Base-by-base conservation (phyloP, 2,113 vertebrate genomes). In the Chloroceryle aenea region DNA sequence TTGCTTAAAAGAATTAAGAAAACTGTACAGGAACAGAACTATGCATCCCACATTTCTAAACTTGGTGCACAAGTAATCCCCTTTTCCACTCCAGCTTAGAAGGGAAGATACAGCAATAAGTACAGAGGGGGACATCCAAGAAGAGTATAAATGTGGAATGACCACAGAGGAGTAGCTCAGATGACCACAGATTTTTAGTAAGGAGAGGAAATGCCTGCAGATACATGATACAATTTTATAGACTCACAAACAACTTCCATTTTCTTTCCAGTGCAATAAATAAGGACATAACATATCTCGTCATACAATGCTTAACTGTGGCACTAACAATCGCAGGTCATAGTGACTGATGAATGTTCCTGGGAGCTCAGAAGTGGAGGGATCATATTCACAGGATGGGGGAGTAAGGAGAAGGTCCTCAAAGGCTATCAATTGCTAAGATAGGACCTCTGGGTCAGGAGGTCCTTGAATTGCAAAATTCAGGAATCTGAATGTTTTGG, bases 181-280 rank as follows among this genome's bases (percentile, higher is more conserved):
- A 10, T 59, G 21, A 73, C 55, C 47, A 25, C 32, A 66, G n/a
- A 32, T 53, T 66, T 61, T 58, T n/a, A 25, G 36, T 47, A 52
- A 50, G n/a, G 56, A 30, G 23, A 79, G 52, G 29, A 58, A 25
- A 55, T 71, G 7, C 21, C 21, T 78, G 36, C 81, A 85, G 55
- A 30, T 42, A 8, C 1, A 21, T 9, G 14, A 29, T 19, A 61
- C 32, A 87, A 47, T 32, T 59, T 72, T 0, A 0, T 67, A 79
- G 80, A 48, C 43, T 43, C 17, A 59, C 18, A 23, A 73, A 34
- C 4, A 6, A 6, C 12, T 84, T 50, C 3, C 3, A 12, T 83
- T 90, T 90, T 68, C 19, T 86, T 90, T 59, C n/a, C 26, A 43
- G 40, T 66, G n/a, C 32, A 66, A 10, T 84, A 45, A 83, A 56